Percentiles rank a stretch among this genome's conserved stretches.
These are phyloP conservation scores for Lucinisca nassula DNA, from an alignment of 2,888 invertebrate genomes.

Conservation along the genomic window DNA sequence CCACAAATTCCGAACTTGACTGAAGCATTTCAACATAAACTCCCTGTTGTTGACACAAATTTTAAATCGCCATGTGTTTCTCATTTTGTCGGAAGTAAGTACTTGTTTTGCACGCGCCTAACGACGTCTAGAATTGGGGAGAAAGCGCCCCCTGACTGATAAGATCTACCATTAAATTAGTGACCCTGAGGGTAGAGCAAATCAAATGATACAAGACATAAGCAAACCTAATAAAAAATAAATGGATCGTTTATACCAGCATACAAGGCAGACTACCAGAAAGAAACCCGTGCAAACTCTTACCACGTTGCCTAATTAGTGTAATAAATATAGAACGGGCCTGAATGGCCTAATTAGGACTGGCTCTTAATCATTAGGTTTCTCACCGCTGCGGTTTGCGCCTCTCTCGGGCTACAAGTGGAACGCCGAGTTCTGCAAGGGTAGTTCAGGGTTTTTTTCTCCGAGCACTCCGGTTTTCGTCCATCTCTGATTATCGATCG, in stretches of 20 bases:
- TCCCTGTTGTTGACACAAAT: constrained; percentile 63
- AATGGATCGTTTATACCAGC: not conserved
- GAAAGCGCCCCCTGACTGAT: constrained; percentile 48
- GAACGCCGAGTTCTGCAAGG: too few species aligned
- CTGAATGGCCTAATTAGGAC: too few species aligned
- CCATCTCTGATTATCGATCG: too few species aligned
- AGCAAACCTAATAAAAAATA: constrained; percentile 12
- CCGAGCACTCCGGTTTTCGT: too few species aligned
- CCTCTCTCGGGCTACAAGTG: too few species aligned
- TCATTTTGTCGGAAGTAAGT: constrained; percentile 59
- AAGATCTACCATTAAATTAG: constrained; percentile 61
- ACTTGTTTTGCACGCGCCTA: constrained; percentile 71
- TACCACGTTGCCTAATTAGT: too few species aligned
- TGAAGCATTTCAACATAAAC: constrained; percentile 42
- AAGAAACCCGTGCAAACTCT: too few species aligned
- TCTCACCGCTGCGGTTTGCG: too few species aligned
- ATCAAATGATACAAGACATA: constrained; percentile 53
- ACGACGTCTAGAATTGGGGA: constrained; percentile 54
- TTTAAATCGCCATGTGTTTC: constrained; percentile 67
- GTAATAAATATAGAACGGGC: too few species aligned
- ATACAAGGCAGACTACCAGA: too few species aligned
- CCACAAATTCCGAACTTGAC: constrained; percentile 29
- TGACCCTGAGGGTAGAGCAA: constrained; percentile 41
- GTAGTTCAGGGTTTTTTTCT: too few species aligned
- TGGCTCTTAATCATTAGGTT: too few species aligned